These are phyloP conservation scores for Desoria tigrina DNA, from an alignment of 2,888 invertebrate species.

Conservation along the genomic window DNA sequence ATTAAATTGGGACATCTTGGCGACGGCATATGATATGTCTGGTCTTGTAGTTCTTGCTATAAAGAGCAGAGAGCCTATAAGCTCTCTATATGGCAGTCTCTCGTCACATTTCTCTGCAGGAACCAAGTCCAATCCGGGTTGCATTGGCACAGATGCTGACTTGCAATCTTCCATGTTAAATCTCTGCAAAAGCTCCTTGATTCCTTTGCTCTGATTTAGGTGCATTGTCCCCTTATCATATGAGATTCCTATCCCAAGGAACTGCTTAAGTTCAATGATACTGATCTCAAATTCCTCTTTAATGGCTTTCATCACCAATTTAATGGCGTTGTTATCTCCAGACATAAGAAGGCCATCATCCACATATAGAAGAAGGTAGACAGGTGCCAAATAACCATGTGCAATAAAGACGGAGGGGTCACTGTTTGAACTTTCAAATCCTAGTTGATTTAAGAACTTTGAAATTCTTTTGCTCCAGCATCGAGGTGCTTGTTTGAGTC, in stretches of 20 bases:
- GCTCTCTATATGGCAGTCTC: constrained; percentile 35
- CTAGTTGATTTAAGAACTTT: constrained; percentile 17
- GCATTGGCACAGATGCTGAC: constrained; percentile 22
- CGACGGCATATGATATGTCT: constrained; percentile 48
- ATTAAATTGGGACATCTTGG: constrained; percentile 44
- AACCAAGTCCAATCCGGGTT: constrained; percentile 5
- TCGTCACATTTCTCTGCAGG: background rate
- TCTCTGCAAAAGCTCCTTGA: constrained; percentile 16
- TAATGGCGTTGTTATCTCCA: background rate
- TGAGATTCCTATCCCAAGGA: constrained; percentile 34
- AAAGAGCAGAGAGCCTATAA: constrained; percentile 50
- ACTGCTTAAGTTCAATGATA: background rate
- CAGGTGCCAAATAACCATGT: background rate
- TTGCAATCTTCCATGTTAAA: constrained; percentile 33
- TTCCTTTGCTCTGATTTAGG: constrained; percentile 23
- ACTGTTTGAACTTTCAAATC: constrained; percentile 21
- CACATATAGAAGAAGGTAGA: constrained; percentile 44
- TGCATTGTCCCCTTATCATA: too few species aligned
- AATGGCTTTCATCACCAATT: background rate
- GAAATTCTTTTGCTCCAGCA: constrained; percentile 44
- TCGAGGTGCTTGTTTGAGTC: constrained; percentile 50
- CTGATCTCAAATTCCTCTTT: constrained; percentile 22
- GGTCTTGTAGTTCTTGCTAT: constrained; percentile 44
- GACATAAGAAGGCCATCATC: constrained; percentile 42
- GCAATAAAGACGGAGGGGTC: constrained; percentile 35